Evolutionary conservation across 2,113 vertebrate genomes (phyloP), one percentile per base, ranked within the genome.

Genomic region (Orthonyx spaldingii): DNA sequence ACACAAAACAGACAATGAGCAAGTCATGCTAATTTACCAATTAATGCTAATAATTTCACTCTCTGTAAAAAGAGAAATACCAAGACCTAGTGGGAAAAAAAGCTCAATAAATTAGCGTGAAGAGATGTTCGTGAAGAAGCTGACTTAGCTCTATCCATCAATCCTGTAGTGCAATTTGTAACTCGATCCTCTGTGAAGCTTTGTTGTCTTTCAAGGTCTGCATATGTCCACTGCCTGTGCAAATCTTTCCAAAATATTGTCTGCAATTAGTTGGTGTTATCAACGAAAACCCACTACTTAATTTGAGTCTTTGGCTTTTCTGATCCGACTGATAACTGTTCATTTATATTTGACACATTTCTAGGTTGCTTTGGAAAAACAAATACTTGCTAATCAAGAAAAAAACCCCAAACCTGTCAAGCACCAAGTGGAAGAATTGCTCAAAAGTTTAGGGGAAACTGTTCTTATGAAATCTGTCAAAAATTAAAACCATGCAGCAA

Each of bases 241-340:
- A 71, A 75, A 70, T 4, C 14, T 46, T 57, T 33, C 49, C 9
- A 50, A 64, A 76, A 84, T 11, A 11, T 16, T 64, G 3, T 39
- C 35, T 57, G 7, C 30, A 77, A 20, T 52, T 52, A 21, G 21
- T 17, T 71, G 30, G 2, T 60, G 32, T 27, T 50, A 17, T 13
- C 7, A 8, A 4, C 0, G 0, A 66, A 56, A 75, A 11, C 4
- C 4, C 10, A 24, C 13, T n/a, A 18, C 11, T 68, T 74, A 7
- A 49, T 86, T 63, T 35, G 27, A 69, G 27, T 49, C 42, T 32
- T 17, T 57, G 37, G 4, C 27, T 69, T 87, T 89, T 72, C 53
- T 72, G 56, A 78, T 64, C 20, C 56, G 28, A 49, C 75, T 82
- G 21, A 33, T 63, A 50, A 35, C 35, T 81, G 8, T 9, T 72